Conservation (phyloP, 1,140 invertebrate genomes). For the Ruditapes philippinarum region DNA sequence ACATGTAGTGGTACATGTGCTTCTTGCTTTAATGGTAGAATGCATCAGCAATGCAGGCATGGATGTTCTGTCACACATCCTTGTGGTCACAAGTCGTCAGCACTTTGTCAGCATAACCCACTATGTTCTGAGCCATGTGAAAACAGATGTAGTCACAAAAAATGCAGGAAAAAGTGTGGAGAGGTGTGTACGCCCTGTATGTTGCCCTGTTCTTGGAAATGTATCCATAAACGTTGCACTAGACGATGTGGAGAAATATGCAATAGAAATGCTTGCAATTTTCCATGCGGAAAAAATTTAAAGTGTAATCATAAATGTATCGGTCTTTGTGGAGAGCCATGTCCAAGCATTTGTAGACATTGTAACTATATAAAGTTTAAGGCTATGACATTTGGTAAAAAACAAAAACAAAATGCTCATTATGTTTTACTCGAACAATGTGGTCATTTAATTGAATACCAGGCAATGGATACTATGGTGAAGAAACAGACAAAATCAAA, state of each 20-base stretch:
- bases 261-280: constrained; percentile 87
- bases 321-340: constrained; percentile 90
- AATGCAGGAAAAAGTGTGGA: constrained; percentile 89
- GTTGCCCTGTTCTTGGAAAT: constrained; percentile 87
- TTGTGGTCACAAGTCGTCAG: constrained; percentile 85
- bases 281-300: constrained; percentile 73
- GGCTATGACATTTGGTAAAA: constrained; percentile 87
- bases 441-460: constrained; percentile 72
- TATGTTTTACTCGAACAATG: constrained; percentile 77
- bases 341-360: constrained; percentile 84
- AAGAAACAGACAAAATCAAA: constrained; percentile 84
- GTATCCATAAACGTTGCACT: constrained; percentile 88
- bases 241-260: constrained; percentile 89
- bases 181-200: constrained; percentile 88
- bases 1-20: constrained; percentile 76
- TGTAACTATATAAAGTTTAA: constrained; percentile 86
- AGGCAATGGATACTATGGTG: constrained; percentile 86
- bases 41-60: constrained; percentile 88
- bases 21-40: constrained; percentile 88
- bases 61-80: constrained; percentile 80
- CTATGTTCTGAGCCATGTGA: constrained; percentile 86
- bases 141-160: constrained; percentile 88
- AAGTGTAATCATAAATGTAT: constrained; percentile 90
- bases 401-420: constrained; percentile 80
- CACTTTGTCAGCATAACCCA: constrained; percentile 87